Conservation (phyloP, 2,888 invertebrate species). For the Choreutis nemorana region DNA sequence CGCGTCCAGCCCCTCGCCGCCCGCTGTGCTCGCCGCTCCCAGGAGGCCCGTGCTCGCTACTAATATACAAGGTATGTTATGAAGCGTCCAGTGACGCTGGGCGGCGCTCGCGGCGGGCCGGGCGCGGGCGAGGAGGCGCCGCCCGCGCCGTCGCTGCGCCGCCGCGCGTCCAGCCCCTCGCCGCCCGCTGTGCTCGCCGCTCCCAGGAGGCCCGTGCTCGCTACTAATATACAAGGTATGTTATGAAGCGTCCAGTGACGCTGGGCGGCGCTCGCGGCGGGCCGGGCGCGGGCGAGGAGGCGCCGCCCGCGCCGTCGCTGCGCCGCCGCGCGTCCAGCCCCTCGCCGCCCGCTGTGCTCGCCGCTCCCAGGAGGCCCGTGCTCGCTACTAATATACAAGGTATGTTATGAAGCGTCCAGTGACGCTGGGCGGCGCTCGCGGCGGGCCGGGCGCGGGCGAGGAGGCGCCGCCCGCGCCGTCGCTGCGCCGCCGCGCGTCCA, state of each 20-base stretch:
- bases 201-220: no score
- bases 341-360: constrained; percentile 22
- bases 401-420: constrained; percentile 48
- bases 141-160: no score
- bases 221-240: no score
- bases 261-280: constrained; percentile 76
- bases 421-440: constrained; percentile 36
- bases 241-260: constrained; percentile 52
- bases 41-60: constrained; percentile 42
- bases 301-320: constrained; percentile 49
- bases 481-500: constrained; percentile 51
- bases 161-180: no score
- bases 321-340: constrained; percentile 57
- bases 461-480: constrained; percentile 51
- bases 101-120: no score
- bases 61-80: constrained; percentile 49
- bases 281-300: constrained; percentile 67
- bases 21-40: constrained; percentile 24
- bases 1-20: constrained; percentile 44
- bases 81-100: no score
- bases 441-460: constrained; percentile 27
- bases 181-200: no score
- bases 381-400: constrained; percentile 54
- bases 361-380: constrained; percentile 34
- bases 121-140: no score